Evolutionary conservation across 2,113 vertebrate species (phyloP).

Genomic region (Datnioides undecimradiatus): DNA sequence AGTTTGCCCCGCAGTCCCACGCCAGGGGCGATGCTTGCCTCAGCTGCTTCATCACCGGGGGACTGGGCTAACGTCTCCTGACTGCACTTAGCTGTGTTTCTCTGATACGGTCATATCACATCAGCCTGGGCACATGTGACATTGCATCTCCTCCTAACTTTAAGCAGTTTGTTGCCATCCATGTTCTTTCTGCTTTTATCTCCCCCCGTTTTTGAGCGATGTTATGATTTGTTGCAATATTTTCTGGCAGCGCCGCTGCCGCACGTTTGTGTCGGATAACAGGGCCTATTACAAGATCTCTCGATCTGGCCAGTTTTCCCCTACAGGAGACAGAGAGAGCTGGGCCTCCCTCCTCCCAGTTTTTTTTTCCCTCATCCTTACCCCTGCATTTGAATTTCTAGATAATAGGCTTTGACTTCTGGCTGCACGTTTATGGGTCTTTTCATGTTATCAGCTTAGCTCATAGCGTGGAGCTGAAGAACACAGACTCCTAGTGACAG

Average conservation of each 20-base stretch:
- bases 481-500: slow-evolving; percentile 99
- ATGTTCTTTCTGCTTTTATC: slow-evolving; percentile 66
- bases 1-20: slow-evolving; percentile 88
- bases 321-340: slow-evolving; percentile 86
- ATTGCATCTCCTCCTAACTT: slow-evolving; percentile 85
- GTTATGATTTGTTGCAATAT: slow-evolving; percentile 87
- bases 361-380: slow-evolving; percentile 84
- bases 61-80: slow-evolving; percentile 94
- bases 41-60: slow-evolving; percentile 94
- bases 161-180: slow-evolving; percentile 92
- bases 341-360: slow-evolving; percentile 76
- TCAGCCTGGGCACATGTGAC: slow-evolving; percentile 93
- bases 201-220: slow-evolving; percentile 81
- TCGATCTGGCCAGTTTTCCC: slow-evolving; percentile 88
- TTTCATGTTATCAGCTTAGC: slow-evolving; percentile 99
- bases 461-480: slow-evolving; percentile 98
- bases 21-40: slow-evolving; percentile 93
- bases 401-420: slow-evolving; percentile 99
- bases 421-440: slow-evolving; percentile 99
- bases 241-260: slow-evolving; percentile 89
- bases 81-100: slow-evolving; percentile 98
- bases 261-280: slow-evolving; percentile 92
- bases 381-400: slow-evolving; percentile 95
- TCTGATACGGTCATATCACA: slow-evolving; percentile 96
- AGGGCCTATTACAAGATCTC: slow-evolving; percentile 90